phyloP scores from a whole-genome alignment of 2,797 vertebrate species.

The Danio kyathit region DNA sequence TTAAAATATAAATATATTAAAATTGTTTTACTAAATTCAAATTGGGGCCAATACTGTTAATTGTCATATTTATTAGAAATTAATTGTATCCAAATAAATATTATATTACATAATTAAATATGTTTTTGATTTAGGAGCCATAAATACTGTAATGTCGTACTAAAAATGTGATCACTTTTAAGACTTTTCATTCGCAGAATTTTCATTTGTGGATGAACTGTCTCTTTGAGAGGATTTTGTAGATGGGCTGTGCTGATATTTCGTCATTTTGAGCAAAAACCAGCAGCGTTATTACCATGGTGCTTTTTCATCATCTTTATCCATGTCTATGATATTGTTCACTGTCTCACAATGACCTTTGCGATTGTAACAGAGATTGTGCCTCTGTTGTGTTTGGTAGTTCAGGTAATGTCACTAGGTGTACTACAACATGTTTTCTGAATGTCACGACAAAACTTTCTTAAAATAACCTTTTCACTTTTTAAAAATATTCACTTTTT shows the following conservation, averaged over 20 bases:
- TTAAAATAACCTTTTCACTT: background rate
- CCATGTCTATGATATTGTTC: background rate
- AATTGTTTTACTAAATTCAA: too few relatives aligned
- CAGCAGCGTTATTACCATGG: too few relatives aligned
- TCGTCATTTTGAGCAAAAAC: background rate
- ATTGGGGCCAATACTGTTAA: too few relatives aligned
- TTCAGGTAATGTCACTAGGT: background rate
- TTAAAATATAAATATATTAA: too few relatives aligned
- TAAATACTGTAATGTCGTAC: too few relatives aligned
- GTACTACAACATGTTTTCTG: background rate
- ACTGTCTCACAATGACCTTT: slow-evolving; percentile 25
- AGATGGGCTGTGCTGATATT: background rate
- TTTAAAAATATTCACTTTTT: background rate
- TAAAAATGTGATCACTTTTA: too few relatives aligned
- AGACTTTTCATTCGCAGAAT: too few relatives aligned
- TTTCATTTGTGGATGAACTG: too few relatives aligned
- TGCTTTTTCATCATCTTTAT: background rate
- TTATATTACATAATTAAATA: too few relatives aligned
- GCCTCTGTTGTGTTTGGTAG: background rate
- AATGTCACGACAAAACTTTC: background rate
- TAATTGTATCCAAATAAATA: too few relatives aligned
- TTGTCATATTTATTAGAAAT: too few relatives aligned
- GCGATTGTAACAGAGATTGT: background rate
- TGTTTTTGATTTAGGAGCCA: too few relatives aligned
- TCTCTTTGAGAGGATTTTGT: background rate